Evolutionary conservation across 2,888 invertebrate species (phyloP), one percentile per base, ranked within the genome.

Genomic region (Pristionchus exspectatus): DNA sequence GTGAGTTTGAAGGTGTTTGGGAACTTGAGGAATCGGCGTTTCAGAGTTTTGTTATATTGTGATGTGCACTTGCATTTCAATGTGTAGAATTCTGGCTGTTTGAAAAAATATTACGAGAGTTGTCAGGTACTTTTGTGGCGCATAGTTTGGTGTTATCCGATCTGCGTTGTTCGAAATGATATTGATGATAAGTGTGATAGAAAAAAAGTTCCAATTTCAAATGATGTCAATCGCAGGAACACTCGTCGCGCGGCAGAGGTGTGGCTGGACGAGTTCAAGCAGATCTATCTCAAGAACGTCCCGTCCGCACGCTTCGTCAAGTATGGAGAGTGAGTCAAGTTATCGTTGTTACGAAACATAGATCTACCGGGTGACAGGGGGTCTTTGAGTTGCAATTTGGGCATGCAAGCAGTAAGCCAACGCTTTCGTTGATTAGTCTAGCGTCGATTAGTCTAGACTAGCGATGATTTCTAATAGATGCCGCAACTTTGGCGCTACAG

Each of bases 251-350:
- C 98, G 0, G 99, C 99, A 0, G 99, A 99, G 96, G 99, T 99
- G 21, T 99, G 99, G 99, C 98, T 99, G 98, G 99, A 98, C 95
- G 98, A 98, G 91, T 99, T 98, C 96, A 99, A 99, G 95, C 97
- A 98, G 94, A 97, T 97, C 95, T 99, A 99, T 96, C 98, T 98
- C 95, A 96, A 97, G 90, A 97, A 98, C 2, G 98, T 99, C 92
- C 96, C 96, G 14, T 96, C 96, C 9, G 96, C 96, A 27, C 95
- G 95, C 93, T 95, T 95, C 93, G 95, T 96, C 4, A 93, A 95
- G 38, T 95, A 94, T 94, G 96, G 96, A 94, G 95, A 96, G 96
- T 96, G 93, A 95, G 94, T 92, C 69, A 27, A 12, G 1, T 66
- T 66, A 12, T 27, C 10, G 27, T 12, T n/a, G 24, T 4, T 66